These are phyloP conservation scores for Ailurus styani DNA, from an alignment of 2,113 vertebrate genomes.

Conservation along the genomic window DNA sequence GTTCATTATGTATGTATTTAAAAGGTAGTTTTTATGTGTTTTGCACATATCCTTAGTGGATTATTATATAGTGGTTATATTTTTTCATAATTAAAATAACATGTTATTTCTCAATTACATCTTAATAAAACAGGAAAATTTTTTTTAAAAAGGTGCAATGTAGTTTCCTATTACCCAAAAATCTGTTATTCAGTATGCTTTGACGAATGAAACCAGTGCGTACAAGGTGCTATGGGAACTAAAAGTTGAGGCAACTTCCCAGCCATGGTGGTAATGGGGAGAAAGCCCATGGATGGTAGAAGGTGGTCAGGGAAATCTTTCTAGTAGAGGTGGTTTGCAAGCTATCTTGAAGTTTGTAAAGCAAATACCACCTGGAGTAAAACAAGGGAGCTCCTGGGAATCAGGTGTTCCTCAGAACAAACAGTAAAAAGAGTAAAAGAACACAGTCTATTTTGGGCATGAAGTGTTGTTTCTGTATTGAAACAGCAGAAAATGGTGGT, in stretches of 20 bases:
- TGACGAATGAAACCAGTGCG: neutral
- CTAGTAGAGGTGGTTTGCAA: neutral
- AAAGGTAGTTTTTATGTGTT: neutral
- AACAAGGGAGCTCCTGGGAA: neutral
- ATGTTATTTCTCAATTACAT: neutral
- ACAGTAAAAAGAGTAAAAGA: neutral
- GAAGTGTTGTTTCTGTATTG: neutral
- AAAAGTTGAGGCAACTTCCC: neutral
- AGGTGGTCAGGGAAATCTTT: neutral
- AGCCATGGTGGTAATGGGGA: neutral
- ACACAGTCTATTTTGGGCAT: neutral
- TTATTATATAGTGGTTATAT: neutral
- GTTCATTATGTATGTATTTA: neutral
- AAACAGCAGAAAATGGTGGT: neutral
- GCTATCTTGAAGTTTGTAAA: neutral
- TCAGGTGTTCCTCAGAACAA: neutral
- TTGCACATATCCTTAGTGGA: neutral
- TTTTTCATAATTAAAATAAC: neutral
- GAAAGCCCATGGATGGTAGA: neutral
- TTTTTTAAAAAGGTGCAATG: neutral
- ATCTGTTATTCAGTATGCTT: neutral
- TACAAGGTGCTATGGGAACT: neutral
- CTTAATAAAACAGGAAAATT: neutral
- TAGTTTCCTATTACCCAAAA: neutral
- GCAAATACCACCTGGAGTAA: neutral